Conservation (phyloP, 1,140 invertebrate genomes). For the Drosophila ercepeae region DNA sequence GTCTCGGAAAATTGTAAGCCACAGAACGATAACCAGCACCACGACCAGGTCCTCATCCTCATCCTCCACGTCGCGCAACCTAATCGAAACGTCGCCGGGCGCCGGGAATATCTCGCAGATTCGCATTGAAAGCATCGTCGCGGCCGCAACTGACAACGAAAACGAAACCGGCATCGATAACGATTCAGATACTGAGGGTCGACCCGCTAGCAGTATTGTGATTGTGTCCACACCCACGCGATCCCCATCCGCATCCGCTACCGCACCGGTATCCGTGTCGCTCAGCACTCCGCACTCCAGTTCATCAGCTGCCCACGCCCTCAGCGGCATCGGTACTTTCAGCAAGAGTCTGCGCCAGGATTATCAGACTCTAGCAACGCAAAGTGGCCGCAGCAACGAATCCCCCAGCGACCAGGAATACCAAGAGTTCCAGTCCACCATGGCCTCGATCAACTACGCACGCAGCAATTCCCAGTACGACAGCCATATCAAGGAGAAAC, state of each 20-base stretch:
- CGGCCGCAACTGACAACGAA: constrained; percentile 37
- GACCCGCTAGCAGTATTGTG: constrained; percentile 72
- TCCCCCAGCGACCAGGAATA: constrained; percentile 80
- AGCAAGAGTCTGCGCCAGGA: constrained; percentile 81
- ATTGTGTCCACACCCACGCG: constrained; percentile 70
- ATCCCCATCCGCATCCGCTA: constrained; percentile 18
- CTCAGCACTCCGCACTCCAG: constrained; percentile 42
- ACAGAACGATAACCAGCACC: constrained; percentile 72
- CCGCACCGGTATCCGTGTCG: constrained; percentile 32
- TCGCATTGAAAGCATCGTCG: constrained; percentile 29
- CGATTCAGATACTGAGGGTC: constrained; percentile 79
- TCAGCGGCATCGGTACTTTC: constrained; percentile 83
- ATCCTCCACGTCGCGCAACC: constrained; percentile 63
- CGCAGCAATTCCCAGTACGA: constrained; percentile 92
- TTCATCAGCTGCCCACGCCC: constrained; percentile 53
- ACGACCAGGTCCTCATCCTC: constrained; percentile 43
- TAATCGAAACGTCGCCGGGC: constrained; percentile 43
- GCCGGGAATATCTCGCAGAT: constrained; percentile 61
- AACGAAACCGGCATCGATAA: constrained; percentile 52
- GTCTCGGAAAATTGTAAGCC: constrained; percentile 79
- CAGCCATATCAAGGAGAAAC: constrained; percentile 92
- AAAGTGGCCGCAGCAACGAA: constrained; percentile 84
- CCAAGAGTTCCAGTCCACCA: constrained; percentile 84
- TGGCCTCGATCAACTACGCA: constrained; percentile 86
- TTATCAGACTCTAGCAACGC: constrained; percentile 71